Evolutionary conservation across 2,888 invertebrate genomes (phyloP), one percentile per base, ranked within the genome.

Genomic region (Stenotaenia linearis): DNA sequence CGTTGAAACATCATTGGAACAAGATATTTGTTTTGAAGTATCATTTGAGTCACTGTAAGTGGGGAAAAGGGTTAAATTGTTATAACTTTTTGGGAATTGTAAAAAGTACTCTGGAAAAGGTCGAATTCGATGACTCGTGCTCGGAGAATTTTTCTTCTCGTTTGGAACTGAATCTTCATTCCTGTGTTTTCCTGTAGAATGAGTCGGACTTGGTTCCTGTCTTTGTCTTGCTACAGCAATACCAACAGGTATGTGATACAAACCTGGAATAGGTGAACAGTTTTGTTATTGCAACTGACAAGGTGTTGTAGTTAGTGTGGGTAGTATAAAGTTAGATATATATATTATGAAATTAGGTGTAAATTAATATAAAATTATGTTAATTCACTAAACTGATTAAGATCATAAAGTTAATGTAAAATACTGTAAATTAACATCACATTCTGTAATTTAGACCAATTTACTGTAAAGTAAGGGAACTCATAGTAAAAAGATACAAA

Each of bases 191-290:
- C 69, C 69, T 56, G 61, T 56, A 18, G 61, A 40, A 18, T 78
- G 78, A 37, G 78, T 30, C 9, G 79, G 18, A 30, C 21, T 82
- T 4, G 80, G 80, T 56, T 83, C 83, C 79, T 82, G 82, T 84
- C 94, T 89, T 85, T 94, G 94, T 82, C 94, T 89, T 77, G 93
- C 93, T 82, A 94, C 92, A 37, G 94, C 93, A 83, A 94, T 94
- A 80, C 94, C 94, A 83, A 94, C 92, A 83, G 94, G 94, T 86
- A 94, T 93, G 12, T 82, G 80, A 35, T 80, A 79, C 75, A 81
- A 80, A 23, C 81, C 82, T 83, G 30, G 5, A 79, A 28, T n/a
- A n/a, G n/a, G n/a, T n/a, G n/a, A n/a, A n/a, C n/a, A n/a, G n/a
- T n/a, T n/a, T n/a, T n/a, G n/a, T n/a, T n/a, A n/a, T n/a, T n/a